Conservation (phyloP, 2,113 vertebrate genomes). For the Notarius lentiginosus region DNA sequence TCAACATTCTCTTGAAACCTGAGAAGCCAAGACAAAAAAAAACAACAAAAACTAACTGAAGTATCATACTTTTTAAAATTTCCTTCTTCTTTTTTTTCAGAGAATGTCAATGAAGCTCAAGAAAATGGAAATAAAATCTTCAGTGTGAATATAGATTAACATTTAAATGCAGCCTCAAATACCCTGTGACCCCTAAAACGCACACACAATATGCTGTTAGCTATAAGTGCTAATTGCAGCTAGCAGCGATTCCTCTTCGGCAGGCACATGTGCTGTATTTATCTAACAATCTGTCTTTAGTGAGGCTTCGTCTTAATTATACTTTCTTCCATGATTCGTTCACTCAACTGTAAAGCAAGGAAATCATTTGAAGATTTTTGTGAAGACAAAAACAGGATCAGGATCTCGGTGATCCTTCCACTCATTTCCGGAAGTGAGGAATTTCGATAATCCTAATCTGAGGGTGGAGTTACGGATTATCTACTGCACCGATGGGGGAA, state of each 20-base stretch:
- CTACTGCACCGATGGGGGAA: slow-evolving; percentile 4
- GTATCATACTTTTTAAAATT: background rate
- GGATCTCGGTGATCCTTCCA: slow-evolving; percentile 41
- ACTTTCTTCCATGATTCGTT: background rate
- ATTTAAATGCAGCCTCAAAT: background rate
- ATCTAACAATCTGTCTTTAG: slow-evolving; percentile 67
- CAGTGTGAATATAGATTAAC: background rate
- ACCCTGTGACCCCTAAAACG: too few relatives aligned
- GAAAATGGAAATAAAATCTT: background rate
- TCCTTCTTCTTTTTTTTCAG: background rate
- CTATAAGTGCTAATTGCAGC: slow-evolving; percentile 62
- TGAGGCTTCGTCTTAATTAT: slow-evolving; percentile 50
- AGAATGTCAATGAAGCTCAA: background rate
- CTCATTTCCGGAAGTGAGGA: slow-evolving; percentile 77
- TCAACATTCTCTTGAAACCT: background rate
- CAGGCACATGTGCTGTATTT: slow-evolving; percentile 69
- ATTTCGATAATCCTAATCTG: slow-evolving; percentile 80
- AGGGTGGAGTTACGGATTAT: slow-evolving; percentile 52
- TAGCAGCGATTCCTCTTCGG: slow-evolving; percentile 70
- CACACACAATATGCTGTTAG: slow-evolving; percentile 19
- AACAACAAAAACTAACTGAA: background rate
- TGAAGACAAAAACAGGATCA: background rate
- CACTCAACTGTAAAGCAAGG: background rate
- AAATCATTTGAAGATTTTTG: background rate
- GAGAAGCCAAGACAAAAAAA: background rate